A percentile compares a stretch with the other conserved stretches of the same genome.
These are phyloP conservation scores for Drosophila obscura DNA, from an alignment of 1,140 invertebrate species.

Conservation along the genomic window DNA sequence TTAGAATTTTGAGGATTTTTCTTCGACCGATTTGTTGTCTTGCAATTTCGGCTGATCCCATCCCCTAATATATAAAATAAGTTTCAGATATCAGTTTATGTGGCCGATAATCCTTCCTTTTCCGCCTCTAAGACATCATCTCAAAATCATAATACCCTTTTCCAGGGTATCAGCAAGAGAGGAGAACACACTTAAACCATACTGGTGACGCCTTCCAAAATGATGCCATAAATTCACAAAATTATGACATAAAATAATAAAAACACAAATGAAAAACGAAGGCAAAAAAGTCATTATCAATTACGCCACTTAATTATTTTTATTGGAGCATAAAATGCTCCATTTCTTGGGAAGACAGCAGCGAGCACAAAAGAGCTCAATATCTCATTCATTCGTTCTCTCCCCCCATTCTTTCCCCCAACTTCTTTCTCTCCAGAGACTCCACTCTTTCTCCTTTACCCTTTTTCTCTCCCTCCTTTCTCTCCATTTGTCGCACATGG, in stretches of 20 bases:
- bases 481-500: conserved; percentile 55
- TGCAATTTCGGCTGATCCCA: too few relatives aligned
- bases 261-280: conserved; percentile 41
- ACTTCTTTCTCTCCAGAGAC: not conserved
- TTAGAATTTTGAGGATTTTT: too few relatives aligned
- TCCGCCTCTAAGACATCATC: too few relatives aligned
- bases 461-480: not conserved
- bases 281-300: conserved; percentile 76
- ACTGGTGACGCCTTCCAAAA: conserved; percentile 39
- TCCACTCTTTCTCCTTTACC: not conserved
- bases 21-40: too few relatives aligned
- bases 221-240: conserved; percentile 60
- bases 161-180: too few relatives aligned
- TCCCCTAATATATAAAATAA: too few relatives aligned
- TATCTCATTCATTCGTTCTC: not conserved
- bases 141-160: too few relatives aligned
- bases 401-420: not conserved
- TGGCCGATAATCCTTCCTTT: too few relatives aligned
- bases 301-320: conserved; percentile 82
- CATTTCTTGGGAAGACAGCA: conserved; percentile 62
- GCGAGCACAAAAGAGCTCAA: conserved; percentile 10
- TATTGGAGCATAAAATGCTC: conserved; percentile 82
- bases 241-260: conserved; percentile 67
- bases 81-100: too few relatives aligned
- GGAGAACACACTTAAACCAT: too few relatives aligned